Evolutionary conservation across 2,113 vertebrate genomes (phyloP), one percentile per base, ranked within the genome.

Genomic region (Eleginops maclovinus): DNA sequence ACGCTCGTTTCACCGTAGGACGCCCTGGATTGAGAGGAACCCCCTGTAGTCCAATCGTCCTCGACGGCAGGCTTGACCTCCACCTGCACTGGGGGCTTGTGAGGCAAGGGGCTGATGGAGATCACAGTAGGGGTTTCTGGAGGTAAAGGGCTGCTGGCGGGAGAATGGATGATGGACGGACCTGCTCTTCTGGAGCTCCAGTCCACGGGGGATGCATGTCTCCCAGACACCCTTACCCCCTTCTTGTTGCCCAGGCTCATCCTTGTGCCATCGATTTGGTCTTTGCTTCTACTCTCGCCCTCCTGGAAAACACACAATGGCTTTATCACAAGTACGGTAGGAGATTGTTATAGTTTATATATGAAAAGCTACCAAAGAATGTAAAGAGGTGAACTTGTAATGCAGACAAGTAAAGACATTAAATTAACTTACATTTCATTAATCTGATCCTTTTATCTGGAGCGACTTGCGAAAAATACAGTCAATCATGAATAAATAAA

Each of bases 201-300:
- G 75, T 94, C 94, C 84, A 89, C 72, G 40, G 93, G 79, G 40
- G 80, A 66, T 24, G 53, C 8, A 10, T 77, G 70, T 55, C 87
- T 93, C 24, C 92, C 92, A 53, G 77, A 93, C 74, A 89, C 83
- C 89, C 91, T 94, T 67, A 95, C 93, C 63, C 89, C 94, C 72
- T 95, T 96, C 86, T 89, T 95, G 85, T 82, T 93, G 88, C 82
- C 91, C 79, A 95, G 70, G 85, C 95, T 95, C 92, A 95, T 88
- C 82, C 81, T 86, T 75, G 89, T 93, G 72, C 95, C 95, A 88
- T 97, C 96, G 36, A 93, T 87, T 81, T 97, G 94, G 86, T 96
- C 96, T 84, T 65, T 91, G 77, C 92, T 91, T 87, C 88, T 93
- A 83, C 72, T 87, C 67, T 83, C 62, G 14, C 75, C 64, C 44